Percentiles rank a stretch among this genome's conserved stretches.
phyloP scores from a whole-genome alignment of 92 coral and sea anemone genomes.

The Ricordea florida region DNA sequence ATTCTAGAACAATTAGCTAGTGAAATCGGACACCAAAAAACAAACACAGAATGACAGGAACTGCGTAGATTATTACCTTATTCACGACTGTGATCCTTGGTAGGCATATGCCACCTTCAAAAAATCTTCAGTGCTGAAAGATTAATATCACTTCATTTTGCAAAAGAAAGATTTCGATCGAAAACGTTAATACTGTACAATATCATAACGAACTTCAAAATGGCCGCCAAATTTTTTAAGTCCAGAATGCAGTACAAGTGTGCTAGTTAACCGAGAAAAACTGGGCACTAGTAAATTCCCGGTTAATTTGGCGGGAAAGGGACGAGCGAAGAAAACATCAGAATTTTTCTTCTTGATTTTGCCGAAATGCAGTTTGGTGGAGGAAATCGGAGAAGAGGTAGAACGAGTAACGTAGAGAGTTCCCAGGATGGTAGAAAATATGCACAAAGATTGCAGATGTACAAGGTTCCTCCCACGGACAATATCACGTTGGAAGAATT shows the following conservation, averaged over 20 bases:
- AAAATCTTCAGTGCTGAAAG: too few species aligned
- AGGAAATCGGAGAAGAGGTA: slow-evolving; percentile 10
- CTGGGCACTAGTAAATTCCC: not conserved
- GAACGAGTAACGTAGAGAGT: not conserved
- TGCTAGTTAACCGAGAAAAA: not conserved
- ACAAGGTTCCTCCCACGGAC: slow-evolving; percentile 86
- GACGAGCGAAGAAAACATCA: not conserved
- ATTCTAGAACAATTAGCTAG: too few species aligned
- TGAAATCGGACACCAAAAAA: too few species aligned
- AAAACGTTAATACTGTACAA: too few species aligned
- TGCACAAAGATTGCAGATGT: slow-evolving; percentile 84
- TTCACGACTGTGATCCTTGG: too few species aligned
- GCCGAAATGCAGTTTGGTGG: slow-evolving; percentile 33
- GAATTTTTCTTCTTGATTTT: not conserved
- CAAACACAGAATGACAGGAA: too few species aligned
- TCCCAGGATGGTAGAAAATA: slow-evolving; percentile 26
- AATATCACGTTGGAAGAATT: slow-evolving; percentile 93
- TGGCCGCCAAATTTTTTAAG: slow-evolving; percentile 34
- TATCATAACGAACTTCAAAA: slow-evolving; percentile 22
- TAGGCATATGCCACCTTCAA: too few species aligned
- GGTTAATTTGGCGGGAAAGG: slow-evolving; percentile 33
- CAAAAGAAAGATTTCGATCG: too few species aligned
- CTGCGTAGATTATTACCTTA: too few species aligned
- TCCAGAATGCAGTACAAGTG: slow-evolving; percentile 10
- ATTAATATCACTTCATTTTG: too few species aligned